Evolutionary conservation across 1,140 invertebrate genomes (phyloP).

Genomic region (Bradynema listronoti): DNA sequence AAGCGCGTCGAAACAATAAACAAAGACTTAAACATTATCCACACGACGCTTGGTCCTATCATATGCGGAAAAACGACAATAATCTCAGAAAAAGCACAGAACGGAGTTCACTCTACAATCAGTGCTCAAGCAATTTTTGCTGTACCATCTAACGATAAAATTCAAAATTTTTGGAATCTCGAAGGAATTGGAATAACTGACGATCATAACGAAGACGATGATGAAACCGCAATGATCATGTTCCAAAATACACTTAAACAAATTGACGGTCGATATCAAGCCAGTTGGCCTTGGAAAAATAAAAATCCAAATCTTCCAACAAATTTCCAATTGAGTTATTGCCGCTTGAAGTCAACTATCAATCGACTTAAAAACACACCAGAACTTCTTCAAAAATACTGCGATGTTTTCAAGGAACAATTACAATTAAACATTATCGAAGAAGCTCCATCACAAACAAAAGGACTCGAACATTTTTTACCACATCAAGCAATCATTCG

Average conservation of each 20-base stretch:
- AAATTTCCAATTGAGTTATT: constrained; percentile 7
- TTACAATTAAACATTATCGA: constrained; percentile 4
- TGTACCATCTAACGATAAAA: not conserved
- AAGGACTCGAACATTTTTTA: constrained; percentile 9
- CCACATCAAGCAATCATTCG: constrained; percentile 12
- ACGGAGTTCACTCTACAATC: no score
- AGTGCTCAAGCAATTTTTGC: no score
- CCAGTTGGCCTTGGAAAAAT: constrained; percentile 12
- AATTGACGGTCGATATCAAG: constrained; percentile 3
- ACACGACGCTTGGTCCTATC: constrained; percentile 11
- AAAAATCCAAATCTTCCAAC: not conserved
- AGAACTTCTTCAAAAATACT: constrained; percentile 10
- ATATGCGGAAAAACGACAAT: constrained; percentile 7
- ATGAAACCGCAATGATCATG: constrained; percentile 14
- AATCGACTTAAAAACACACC: not conserved
- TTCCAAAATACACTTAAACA: constrained; percentile 16
- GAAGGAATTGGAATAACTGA: constrained; percentile 23
- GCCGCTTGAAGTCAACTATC: not conserved
- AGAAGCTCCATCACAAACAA: not conserved
- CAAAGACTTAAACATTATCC: not conserved
- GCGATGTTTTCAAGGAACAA: not conserved
- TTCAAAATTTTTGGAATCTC: constrained; percentile 22
- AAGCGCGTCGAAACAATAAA: not conserved
- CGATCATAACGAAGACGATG: constrained; percentile 22
- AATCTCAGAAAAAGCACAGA: no score